Base-by-base conservation (phyloP, 1,140 invertebrate species). In the Euura saliciscinereae region DNA sequence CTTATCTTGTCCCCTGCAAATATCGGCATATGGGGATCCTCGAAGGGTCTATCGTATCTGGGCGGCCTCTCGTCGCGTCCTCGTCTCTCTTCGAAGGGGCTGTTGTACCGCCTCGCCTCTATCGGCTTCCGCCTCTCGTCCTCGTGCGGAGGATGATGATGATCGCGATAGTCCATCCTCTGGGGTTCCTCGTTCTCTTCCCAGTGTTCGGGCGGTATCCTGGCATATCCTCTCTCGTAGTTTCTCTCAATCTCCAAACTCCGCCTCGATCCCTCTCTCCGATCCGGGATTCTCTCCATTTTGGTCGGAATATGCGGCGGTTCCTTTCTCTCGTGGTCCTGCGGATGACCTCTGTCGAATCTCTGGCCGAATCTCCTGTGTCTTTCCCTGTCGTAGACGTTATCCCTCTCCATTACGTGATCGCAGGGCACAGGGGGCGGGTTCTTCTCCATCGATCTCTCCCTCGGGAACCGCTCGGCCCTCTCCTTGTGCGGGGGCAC, bases 11-110 rank as follows among this genome's bases (percentile, higher is more conserved):
- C 84, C 6, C 74, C 75, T 44, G 80, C 8, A 69, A 85, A 86
- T 2, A 85, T 66, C n/a, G 84, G 79, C 78, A 86, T 84, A 70
- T 85, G 84, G 45, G 83, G 76, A 45, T 87, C 85, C 10, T 87
- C 85, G 51, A 87, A 87, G 0, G 81, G 71, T 68, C 86, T 80
- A 4, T 87, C 85, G 13, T 86, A 86, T 44, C 86, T 78, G 2
- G 84, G 75, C 28, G 83, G 80, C 44, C 83, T 76, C 2, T 86
- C 85, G 5, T 86, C 84, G 3, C 84, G 76, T 46, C 76, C 80
- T 64, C 86, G 81, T 75, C 86, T 80, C 8, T 86, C 84, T 10
- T 79, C 80, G 43, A 86, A 87, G 0, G 85, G 86, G 69, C 85
- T 86, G 13, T 83, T 81, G 65, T 87, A 87, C 10, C 78, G 77